phyloP scores from a whole-genome alignment of 2,888 invertebrate species.

The Phalera bucephala region DNA sequence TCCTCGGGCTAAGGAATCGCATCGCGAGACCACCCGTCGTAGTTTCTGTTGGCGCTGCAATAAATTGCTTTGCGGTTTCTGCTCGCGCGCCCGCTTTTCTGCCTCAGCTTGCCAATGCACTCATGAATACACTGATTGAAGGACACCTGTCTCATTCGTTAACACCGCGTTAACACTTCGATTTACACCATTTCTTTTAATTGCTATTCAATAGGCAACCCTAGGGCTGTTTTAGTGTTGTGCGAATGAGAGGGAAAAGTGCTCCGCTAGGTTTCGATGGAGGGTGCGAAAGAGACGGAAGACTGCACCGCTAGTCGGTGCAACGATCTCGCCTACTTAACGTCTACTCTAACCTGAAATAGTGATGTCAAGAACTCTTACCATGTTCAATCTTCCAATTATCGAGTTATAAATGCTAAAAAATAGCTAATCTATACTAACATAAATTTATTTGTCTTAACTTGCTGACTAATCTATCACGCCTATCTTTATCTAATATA shows the following conservation, averaged over 20 bases:
- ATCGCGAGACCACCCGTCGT: slow-evolving; percentile 59
- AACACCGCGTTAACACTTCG: slow-evolving; percentile 32
- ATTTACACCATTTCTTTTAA: slow-evolving; percentile 25
- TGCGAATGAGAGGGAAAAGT: slow-evolving; percentile 23
- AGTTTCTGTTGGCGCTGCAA: slow-evolving; percentile 40
- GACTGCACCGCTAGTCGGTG: slow-evolving; percentile 55
- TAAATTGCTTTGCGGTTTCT: slow-evolving; percentile 38
- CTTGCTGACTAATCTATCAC: too few relatives aligned
- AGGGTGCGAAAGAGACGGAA: slow-evolving; percentile 39
- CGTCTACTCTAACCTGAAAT: slow-evolving; percentile 35
- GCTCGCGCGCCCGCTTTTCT: slow-evolving; percentile 12
- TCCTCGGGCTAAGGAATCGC: slow-evolving; percentile 51
- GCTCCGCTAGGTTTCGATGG: slow-evolving; percentile 25
- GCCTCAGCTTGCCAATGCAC: slow-evolving; percentile 10
- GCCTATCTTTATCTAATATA: too few relatives aligned
- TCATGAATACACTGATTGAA: slow-evolving; percentile 24
- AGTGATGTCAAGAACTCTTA: slow-evolving; percentile 20
- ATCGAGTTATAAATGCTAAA: too few relatives aligned
- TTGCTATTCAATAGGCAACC: slow-evolving; percentile 26
- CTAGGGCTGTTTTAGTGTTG: slow-evolving; percentile 17
- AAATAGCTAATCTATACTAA: too few relatives aligned
- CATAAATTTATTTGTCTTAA: too few relatives aligned
- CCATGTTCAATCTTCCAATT: slow-evolving; percentile 15
- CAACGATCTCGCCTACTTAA: slow-evolving; percentile 54
- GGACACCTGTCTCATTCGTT: slow-evolving; percentile 29